Evolutionary conservation across 2,113 vertebrate species (phyloP), one percentile per base, ranked within the genome.

Genomic region (Lipophrys pholis): DNA sequence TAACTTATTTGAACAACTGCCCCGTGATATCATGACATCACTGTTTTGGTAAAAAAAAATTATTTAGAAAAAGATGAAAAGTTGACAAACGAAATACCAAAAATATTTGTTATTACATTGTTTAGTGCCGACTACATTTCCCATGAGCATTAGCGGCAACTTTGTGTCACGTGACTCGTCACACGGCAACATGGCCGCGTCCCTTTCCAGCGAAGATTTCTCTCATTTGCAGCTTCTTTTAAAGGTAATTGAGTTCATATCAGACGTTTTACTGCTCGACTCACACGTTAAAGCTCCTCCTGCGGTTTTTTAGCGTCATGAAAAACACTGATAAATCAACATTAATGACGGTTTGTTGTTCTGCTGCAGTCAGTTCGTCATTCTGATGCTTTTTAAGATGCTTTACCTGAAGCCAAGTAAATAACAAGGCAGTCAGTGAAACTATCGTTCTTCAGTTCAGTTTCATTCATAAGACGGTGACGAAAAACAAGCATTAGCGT

Each of bases 221-320:
- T 56, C 57, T 38, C 79, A 89, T 6, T 64, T 94, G n/a, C 90
- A 94, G 70, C 83, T 94, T 62, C 84, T 94, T 8, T 55, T 94
- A 12, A 93, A 94, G 93, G 94, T 94, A 79, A 11, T 6, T 14
- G 5, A 6, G 4, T 5, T n/a, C 7, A 2, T 10, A 1, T 5
- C 9, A 5, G 16, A 17, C 15, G 0, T 10, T 51, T 17, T 5
- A 10, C 5, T 7, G 14, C 12, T 48, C 14, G 2, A 7, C 2
- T 51, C 16, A 10, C 7, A 5, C 8, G 10, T 1, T 51, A 3
- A 51, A 3, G 16, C 15, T 15, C n/a, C 2, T 7, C 7, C 7
- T 45, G 48, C 1, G 8, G 8, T 7, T 49, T 49, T 49, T 16
- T 16, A 1, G 16, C 6, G 48, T n/a, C 48, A 16, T 7, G 9